Base-by-base conservation (phyloP, 2,888 invertebrate species). In the Rotaria sp. region DNA sequence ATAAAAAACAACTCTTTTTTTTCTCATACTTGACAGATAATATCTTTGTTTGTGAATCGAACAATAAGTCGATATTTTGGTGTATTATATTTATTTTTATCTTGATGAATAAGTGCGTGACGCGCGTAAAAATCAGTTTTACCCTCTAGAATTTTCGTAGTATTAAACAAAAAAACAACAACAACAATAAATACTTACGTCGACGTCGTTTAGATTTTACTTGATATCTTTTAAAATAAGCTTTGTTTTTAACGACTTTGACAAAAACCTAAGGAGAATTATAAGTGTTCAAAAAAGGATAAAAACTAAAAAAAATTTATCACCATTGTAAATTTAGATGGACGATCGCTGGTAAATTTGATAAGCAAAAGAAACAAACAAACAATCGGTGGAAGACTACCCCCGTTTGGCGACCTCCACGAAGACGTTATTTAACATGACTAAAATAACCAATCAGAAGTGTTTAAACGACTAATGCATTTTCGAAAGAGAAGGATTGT, bases 71-170 rank as follows among this genome's bases (percentile, higher is more conserved):
- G 95, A 92, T 99, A 99, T 92, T 99, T 99, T 84, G 99, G 99
- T 13, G 99, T 99, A 92, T 99, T 99, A 93, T 99, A 99, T 93
- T 99, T 99, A 93, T 99, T 99, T 93, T 99, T 99, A 92, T 97
- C 98, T 91, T 99, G 99, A 90, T 97, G 94, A 89, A 95, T 95
- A 87, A 99, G 93, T 88, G 97, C 95, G 92, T 97, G 97, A 86
- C 99, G 94, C 88, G 99, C 99, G 93, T 96, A 97, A 93, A 98
- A 99, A 92, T 99, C 99, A 88, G 99, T 99, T 93, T 96, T 97
- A 88, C 99, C 98, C 92, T 98, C 95, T 92, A 88, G 48, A 89
- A 87, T 48, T 85, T 88, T 86, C 85, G 85, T n/a, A 48, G 26
- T n/a, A 45, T 55, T 50, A 84, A 35, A 26, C 3, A 50, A 26